phyloP scores from a whole-genome alignment of 1,140 invertebrate species.

The Papilio aristodemus region DNA sequence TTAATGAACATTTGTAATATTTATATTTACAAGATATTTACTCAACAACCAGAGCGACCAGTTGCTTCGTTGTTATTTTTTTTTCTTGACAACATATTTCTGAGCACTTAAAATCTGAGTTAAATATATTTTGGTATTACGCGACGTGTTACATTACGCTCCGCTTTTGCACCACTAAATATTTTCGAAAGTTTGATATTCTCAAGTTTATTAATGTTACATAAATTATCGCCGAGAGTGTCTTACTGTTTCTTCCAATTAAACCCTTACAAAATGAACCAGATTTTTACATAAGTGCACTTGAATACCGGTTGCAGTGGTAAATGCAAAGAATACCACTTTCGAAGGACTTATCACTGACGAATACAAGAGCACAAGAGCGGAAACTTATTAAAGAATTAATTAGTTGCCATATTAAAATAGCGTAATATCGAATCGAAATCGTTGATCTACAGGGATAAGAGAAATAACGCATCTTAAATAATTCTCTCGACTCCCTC shows the following conservation, averaged over 20 bases:
- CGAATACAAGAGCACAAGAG: too few species aligned
- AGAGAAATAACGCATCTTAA: too few species aligned
- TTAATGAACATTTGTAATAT: too few species aligned
- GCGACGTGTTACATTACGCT: conserved; percentile 34
- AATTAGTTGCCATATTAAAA: too few species aligned
- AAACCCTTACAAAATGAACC: not conserved
- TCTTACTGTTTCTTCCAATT: conserved; percentile 2
- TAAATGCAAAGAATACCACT: too few species aligned
- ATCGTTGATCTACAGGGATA: too few species aligned
- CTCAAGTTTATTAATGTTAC: conserved; percentile 35
- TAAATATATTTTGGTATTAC: conserved; percentile 32
- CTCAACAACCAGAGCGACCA: not conserved
- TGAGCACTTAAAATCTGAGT: conserved; percentile 19
- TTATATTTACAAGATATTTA: too few species aligned
- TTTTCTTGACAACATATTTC: not conserved
- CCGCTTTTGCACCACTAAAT: conserved; percentile 33
- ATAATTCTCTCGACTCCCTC: too few species aligned
- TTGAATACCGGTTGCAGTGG: too few species aligned
- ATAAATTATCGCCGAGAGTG: conserved; percentile 34
- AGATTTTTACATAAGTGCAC: conserved; percentile 17
- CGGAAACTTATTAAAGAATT: too few species aligned
- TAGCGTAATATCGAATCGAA: too few species aligned
- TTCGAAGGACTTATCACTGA: too few species aligned
- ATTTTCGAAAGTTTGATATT: conserved; percentile 38
- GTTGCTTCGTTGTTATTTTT: not conserved